Evolutionary conservation across 1,140 invertebrate genomes (phyloP).

Genomic region (Kradibia gibbosae): DNA sequence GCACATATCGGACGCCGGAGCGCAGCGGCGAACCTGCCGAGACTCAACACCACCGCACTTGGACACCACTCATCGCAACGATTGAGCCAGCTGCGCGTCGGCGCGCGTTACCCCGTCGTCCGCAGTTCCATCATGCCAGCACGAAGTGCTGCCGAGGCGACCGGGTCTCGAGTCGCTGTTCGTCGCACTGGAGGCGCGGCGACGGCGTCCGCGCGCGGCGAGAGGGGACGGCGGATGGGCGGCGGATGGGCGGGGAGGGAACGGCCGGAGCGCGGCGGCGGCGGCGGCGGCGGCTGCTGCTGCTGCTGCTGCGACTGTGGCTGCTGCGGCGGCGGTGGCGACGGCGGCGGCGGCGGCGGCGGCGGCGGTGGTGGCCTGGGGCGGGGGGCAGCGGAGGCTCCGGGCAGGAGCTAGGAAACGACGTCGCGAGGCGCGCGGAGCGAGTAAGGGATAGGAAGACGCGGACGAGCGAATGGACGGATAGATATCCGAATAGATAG

Average conservation of each 20-base stretch:
- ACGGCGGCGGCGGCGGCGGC: too few relatives aligned
- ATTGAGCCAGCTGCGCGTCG: background rate
- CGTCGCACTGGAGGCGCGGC: background rate
- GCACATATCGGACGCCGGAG: slow-evolving; percentile 60
- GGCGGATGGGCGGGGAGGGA: background rate
- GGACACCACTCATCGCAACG: slow-evolving; percentile 10
- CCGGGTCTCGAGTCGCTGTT: background rate
- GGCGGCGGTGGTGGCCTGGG: background rate
- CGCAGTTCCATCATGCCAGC: background rate
- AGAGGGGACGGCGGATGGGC: too few relatives aligned
- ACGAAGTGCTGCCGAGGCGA: background rate
- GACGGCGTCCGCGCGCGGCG: background rate
- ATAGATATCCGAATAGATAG: background rate
- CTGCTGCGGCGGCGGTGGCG: too few relatives aligned
- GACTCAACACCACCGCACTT: slow-evolving; percentile 31
- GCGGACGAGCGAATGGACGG: background rate
- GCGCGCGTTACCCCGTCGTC: background rate
- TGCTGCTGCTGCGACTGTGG: background rate
- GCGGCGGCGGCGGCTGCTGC: background rate
- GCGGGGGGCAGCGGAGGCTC: background rate
- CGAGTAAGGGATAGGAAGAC: background rate
- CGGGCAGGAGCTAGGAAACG: background rate
- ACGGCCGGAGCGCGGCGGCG: background rate
- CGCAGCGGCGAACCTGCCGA: background rate
- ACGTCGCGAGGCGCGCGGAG: background rate